Conservation (phyloP, 2,797 vertebrate species). For the Sebastolobus altivelis region DNA sequence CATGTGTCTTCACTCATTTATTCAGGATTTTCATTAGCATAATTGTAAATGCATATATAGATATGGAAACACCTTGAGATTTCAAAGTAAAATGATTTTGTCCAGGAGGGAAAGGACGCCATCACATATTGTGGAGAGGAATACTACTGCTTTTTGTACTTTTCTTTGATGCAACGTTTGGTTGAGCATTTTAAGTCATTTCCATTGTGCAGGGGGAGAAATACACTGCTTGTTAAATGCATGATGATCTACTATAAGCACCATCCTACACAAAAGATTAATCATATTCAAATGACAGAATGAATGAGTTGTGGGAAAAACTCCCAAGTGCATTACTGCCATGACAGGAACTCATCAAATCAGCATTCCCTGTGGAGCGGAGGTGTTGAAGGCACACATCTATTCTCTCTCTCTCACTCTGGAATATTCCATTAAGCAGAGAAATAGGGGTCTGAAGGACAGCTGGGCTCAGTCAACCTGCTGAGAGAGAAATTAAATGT, state of each 20-base stretch:
- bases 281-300: constrained; percentile 42
- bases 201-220: neutral
- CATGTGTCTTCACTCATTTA: neutral
- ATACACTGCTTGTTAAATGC: neutral
- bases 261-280: constrained; percentile 21
- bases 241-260: constrained; percentile 21
- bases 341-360: constrained; percentile 63
- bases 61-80: neutral
- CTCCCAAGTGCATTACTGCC: constrained; percentile 16
- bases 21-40: neutral
- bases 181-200: constrained; percentile 5
- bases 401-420: neutral
- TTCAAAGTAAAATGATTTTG: neutral
- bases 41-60: neutral
- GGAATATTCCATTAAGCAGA: constrained; percentile 64
- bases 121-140: neutral
- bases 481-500: constrained; percentile 76
- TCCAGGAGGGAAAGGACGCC: neutral
- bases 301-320: constrained; percentile 23
- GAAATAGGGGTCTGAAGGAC: constrained; percentile 59
- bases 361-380: constrained; percentile 31
- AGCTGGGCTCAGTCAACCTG: constrained; percentile 59
- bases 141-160: neutral
- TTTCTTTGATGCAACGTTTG: neutral
- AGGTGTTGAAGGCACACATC: constrained; percentile 35